phyloP scores from a whole-genome alignment of 2,797 vertebrate species.

The Notolabrus celidotus region DNA sequence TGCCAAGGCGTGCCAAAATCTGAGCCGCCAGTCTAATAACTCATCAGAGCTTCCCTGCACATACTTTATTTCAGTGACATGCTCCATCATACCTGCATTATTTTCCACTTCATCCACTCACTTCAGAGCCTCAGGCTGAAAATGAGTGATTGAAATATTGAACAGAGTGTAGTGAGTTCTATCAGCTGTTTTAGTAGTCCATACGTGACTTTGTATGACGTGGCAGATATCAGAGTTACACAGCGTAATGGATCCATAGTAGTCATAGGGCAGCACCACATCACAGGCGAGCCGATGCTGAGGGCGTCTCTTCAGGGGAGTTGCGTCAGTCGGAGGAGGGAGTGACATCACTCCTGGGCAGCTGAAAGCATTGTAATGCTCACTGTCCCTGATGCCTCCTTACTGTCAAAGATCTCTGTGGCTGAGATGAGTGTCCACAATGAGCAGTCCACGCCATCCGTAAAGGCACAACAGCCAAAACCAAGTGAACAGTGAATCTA shows the following conservation, averaged over 20 bases:
- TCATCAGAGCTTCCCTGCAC: not conserved
- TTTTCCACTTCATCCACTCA: conserved; percentile 24
- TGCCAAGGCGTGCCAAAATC: not conserved
- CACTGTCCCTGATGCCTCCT: conserved; percentile 42
- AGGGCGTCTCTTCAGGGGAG: conserved; percentile 55
- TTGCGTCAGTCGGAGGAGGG: conserved; percentile 65
- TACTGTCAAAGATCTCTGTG: conserved; percentile 52
- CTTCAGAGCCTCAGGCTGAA: no score
- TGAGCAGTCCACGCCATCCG: conserved; percentile 24
- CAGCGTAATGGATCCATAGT: conserved; percentile 33
- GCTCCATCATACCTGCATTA: conserved; percentile 4
- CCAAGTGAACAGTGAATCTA: not conserved
- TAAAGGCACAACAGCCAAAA: conserved; percentile 12
- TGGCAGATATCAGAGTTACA: conserved; percentile 30
- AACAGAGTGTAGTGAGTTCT: conserved; percentile 12
- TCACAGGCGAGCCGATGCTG: conserved; percentile 48
- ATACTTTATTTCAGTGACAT: not conserved
- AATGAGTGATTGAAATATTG: no score
- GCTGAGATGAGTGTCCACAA: conserved; percentile 38
- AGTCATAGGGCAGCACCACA: conserved; percentile 37
- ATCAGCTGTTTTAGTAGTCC: conserved; percentile 14
- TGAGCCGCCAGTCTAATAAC: not conserved
- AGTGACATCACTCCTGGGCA: conserved; percentile 59
- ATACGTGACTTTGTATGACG: conserved; percentile 27
- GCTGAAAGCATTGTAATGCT: conserved; percentile 52